These are phyloP conservation scores for Cheumatopsyche charites DNA, from an alignment of 1,140 invertebrate genomes.

Conservation along the genomic window DNA sequence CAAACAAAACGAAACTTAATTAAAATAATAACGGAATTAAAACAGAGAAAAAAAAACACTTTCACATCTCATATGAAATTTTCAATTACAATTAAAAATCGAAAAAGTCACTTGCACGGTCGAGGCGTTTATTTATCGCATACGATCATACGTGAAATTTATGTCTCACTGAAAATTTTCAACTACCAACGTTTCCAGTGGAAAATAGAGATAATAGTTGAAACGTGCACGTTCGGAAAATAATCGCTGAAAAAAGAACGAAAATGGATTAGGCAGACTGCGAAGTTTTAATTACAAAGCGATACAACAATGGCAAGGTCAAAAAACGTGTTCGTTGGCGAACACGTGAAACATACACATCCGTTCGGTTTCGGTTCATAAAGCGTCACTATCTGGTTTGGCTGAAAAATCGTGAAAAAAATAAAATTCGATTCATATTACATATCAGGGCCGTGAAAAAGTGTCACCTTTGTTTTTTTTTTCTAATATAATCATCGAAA, in stretches of 20 bases:
- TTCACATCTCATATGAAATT: too few species aligned
- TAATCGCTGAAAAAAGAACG: neutral
- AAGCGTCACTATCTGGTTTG: slow-evolving; percentile 14
- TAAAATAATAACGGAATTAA: slow-evolving; percentile 15
- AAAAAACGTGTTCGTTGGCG: slow-evolving; percentile 35
- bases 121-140: too few species aligned
- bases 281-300: slow-evolving; percentile 33
- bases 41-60: too few species aligned
- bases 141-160: too few species aligned
- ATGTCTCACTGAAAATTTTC: too few species aligned
- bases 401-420: slow-evolving; percentile 1
- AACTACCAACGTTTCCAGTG: too few species aligned
- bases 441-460: too few species aligned
- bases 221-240: neutral
- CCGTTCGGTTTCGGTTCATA: slow-evolving; percentile 38
- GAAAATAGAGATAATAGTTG: neutral
- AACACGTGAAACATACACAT: slow-evolving; percentile 16
- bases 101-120: too few species aligned
- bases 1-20: slow-evolving; percentile 16
- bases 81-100: too few species aligned
- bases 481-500: too few species aligned
- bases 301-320: slow-evolving; percentile 34
- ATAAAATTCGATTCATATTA: neutral
- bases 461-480: too few species aligned
- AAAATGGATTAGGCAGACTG: slow-evolving; percentile 14